These are phyloP conservation scores for Anas bernieri DNA, from an alignment of 2,797 vertebrate genomes.

Conservation along the genomic window DNA sequence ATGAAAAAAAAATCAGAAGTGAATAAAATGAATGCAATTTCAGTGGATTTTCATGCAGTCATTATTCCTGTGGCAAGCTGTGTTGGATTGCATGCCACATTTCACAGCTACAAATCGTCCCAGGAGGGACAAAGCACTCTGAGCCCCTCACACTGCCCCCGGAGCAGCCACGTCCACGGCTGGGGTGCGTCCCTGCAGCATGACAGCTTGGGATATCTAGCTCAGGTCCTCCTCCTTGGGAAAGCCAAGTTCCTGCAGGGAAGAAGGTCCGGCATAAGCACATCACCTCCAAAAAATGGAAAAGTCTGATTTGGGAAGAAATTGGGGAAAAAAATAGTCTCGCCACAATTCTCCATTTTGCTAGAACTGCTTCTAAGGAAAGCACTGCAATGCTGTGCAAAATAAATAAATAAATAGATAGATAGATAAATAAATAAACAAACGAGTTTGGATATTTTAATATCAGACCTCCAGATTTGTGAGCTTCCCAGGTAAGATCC, in stretches of 20 bases:
- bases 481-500: background rate
- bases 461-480: fast-evolving
- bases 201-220: fast-evolving
- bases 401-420: background rate
- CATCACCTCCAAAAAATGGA: background rate
- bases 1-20: background rate
- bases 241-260: background rate
- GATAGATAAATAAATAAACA: no score
- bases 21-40: background rate
- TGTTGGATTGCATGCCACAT: background rate
- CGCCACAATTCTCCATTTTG: fast-evolving
- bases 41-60: background rate
- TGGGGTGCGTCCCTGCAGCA: fast-evolving
- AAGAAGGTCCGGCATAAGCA: background rate
- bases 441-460: background rate
- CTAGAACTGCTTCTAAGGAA: background rate
- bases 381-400: background rate
- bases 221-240: background rate
- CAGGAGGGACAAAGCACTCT: background rate
- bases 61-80: fast-evolving
- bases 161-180: background rate
- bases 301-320: background rate
- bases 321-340: background rate
- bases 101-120: background rate
- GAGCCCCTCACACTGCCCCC: background rate